Evolutionary conservation across 1,140 invertebrate genomes (phyloP), one percentile per base, ranked within the genome.

Genomic region (Hylyphantes graminicola): DNA sequence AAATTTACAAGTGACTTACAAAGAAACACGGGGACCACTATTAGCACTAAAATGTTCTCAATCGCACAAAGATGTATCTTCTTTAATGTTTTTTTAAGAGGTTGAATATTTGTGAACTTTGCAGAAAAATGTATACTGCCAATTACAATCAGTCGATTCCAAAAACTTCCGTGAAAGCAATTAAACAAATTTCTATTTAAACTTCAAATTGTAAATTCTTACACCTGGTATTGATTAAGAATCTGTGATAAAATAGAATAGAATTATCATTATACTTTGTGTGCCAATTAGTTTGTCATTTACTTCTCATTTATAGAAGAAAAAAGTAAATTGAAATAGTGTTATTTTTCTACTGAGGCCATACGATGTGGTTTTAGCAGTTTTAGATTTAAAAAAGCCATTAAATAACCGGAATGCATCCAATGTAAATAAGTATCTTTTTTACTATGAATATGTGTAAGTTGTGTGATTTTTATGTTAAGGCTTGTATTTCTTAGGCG

Each of bases 351-450:
- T 12, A 59, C n/a, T 13, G 12, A 59, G 12, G 57, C n/a, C 57
- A 59, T 59, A 59, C 5, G n/a, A 59, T 59, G n/a, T 59, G 12
- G n/a, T n/a, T 13, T 11, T 13, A 59, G n/a, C n/a, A 59, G 5
- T 59, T 13, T 59, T 59, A 13, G n/a, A 59, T 59, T 59, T 7
- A 59, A 59, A 59, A 59, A 2, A 59, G n/a, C n/a, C n/a, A 2
- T 59, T 59, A 2, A 13, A 35, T 35, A 35, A 35, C 35, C 35
- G 35, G 5, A 35, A 35, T 35, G 5, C 35, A 35, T 35, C 35
- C 35, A 35, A 68, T 83, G 80, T 83, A 83, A 64, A 83, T 83
- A 83, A 74, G 64, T 57, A 78, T 78, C 59, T 81, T 51, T 68
- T 74, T 53, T 65, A 54, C 7, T 48, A 65, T 61, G 51, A 48